Conservation (phyloP, 2,888 invertebrate species). For the Drosophila meridionalis region DNA sequence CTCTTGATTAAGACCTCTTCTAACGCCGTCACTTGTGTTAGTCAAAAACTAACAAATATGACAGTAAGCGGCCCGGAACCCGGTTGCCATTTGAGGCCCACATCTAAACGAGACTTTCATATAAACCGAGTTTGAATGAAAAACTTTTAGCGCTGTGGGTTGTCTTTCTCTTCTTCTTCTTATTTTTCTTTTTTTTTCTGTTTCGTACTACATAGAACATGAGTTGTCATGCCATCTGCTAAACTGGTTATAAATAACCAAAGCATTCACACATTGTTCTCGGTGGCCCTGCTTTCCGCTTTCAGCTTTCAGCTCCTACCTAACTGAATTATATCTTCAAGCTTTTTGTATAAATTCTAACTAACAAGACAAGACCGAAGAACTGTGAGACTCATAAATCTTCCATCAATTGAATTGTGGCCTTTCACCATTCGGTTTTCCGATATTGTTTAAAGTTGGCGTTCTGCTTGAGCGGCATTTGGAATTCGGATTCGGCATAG, state of each 20-base stretch:
- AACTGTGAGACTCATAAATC: slow-evolving; percentile 8
- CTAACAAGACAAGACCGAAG: neutral
- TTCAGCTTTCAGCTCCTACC: neutral
- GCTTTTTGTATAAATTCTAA: slow-evolving; percentile 10
- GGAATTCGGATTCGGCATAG: slow-evolving; percentile 12
- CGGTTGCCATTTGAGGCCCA: slow-evolving; percentile 1
- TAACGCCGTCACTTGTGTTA: neutral
- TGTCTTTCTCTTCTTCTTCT: neutral
- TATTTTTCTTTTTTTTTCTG: neutral
- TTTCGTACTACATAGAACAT: slow-evolving; percentile 5
- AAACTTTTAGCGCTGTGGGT: slow-evolving; percentile 7
- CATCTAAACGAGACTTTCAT: neutral
- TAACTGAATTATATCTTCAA: slow-evolving; percentile 13
- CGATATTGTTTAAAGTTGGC: slow-evolving; percentile 5
- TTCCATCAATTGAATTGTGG: slow-evolving; percentile 16
- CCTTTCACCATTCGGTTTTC: slow-evolving; percentile 26
- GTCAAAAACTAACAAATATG: neutral
- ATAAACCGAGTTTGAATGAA: slow-evolving; percentile 1
- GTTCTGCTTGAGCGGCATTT: slow-evolving; percentile 33
- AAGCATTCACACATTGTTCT: slow-evolving; percentile 12
- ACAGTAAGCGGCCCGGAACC: neutral
- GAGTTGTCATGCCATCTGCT: slow-evolving; percentile 10
- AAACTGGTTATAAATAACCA: slow-evolving; percentile 14
- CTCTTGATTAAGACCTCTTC: neutral
- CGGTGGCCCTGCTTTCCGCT: neutral